Base-by-base conservation (phyloP, 2,888 invertebrate species). In the Hecatera dysodea region DNA sequence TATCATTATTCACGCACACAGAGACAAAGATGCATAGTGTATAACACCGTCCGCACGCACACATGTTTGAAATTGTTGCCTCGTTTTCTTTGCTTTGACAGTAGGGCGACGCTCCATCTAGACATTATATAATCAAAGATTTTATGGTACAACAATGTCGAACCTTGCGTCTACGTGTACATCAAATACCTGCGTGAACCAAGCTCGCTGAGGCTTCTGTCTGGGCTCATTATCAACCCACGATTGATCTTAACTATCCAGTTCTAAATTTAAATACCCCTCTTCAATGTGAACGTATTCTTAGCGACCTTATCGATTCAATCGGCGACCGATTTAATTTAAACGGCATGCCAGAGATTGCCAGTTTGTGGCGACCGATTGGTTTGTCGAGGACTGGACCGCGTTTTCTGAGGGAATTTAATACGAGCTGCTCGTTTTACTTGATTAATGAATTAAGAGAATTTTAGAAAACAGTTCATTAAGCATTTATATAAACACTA, bases 301-400 rank as follows among this genome's bases (percentile, higher is more conserved):
- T 60, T 74, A 76, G 11, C 29, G n/a, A 2, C 12, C 46, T 67
- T 52, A 77, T 77, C 75, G 77, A 80, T 81, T 75, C 72, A 57
- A 75, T 81, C 60, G 77, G 46, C 52, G n/a, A 75, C 52, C 72
- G 70, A 81, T 83, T 81, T 79, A 83, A 83, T 83, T 83, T 83
- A 81, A 81, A 83, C 75, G 77, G 70, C 70, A 57, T 67, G 69
- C 67, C 59, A 69, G 79, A 65, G 72, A 79, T 75, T 81, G 79
- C 63, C 61, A 74, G 78, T 81, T 77, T 65, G 83, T 68, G 77
- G 72, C 73, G 64, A 52, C 44, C 57, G 70, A 75, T 83, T 83
- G 81, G 71, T 76, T 81, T 78, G 72, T 56, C 56, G 52, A 66
- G 53, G 56, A 67, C 60, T 50, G 65, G 64, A 72, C 64, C 59